A percentile compares a stretch with the other conserved stretches of the same genome.
phyloP scores from a whole-genome alignment of 2,113 vertebrate species.

The Octodon degus region DNA sequence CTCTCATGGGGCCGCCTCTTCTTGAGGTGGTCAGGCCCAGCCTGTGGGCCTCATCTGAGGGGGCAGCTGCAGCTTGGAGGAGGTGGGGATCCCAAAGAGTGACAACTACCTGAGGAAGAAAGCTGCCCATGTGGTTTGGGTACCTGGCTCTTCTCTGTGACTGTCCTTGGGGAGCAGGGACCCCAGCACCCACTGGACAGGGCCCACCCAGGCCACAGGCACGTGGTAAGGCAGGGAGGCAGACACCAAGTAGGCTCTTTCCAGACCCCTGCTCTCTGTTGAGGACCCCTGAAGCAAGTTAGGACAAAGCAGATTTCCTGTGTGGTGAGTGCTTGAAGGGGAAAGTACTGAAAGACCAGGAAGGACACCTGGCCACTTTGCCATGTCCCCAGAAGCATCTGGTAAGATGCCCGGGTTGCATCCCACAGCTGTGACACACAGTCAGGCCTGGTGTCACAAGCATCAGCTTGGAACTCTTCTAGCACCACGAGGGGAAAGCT shows the following conservation, averaged over 20 bases:
- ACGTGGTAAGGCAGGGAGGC: accelerated
- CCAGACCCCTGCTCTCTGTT: neutral
- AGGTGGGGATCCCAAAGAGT: neutral
- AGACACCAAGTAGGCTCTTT: accelerated
- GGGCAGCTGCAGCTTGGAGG: neutral
- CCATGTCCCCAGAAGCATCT: accelerated
- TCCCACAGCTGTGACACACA: accelerated
- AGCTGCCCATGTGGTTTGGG: neutral
- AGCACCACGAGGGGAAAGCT: accelerated
- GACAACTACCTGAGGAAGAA: neutral
- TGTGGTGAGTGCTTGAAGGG: accelerated
- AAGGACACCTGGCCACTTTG: accelerated
- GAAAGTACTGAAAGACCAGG: neutral
- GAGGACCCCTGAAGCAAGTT: neutral
- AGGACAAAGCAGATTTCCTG: neutral
- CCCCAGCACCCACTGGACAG: no score
- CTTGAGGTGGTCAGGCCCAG: neutral
- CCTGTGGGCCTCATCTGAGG: neutral
- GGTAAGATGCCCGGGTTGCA: accelerated
- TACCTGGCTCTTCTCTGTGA: neutral
- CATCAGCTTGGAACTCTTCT: neutral
- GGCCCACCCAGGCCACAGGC: neutral
- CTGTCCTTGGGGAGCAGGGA: neutral
- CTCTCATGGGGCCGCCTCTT: neutral
- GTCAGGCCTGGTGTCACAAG: accelerated